A percentile compares a stretch with the other conserved stretches of the same genome.
These are phyloP conservation scores for Sinopyrophorus schimmeli DNA, from an alignment of 2,888 invertebrate genomes.

Conservation along the genomic window DNA sequence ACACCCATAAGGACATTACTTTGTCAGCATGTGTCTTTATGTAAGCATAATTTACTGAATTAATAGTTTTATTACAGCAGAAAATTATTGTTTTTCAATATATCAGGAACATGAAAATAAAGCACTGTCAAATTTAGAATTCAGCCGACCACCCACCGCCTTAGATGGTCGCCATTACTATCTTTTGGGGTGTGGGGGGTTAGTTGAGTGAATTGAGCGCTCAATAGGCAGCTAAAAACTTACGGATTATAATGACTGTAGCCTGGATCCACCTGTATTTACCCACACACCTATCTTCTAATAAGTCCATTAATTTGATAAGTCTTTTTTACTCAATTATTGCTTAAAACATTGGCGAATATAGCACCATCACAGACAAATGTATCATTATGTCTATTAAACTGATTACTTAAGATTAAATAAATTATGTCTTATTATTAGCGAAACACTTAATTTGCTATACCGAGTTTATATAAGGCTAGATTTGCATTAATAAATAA, in stretches of 20 bases:
- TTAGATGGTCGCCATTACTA: constrained; percentile 54
- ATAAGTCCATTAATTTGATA: constrained; percentile 5
- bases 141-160: constrained; percentile 54
- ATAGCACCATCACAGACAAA: too few species aligned
- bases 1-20: constrained; percentile 41
- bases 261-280: constrained; percentile 24
- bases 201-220: constrained; percentile 28
- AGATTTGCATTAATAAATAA: too few species aligned
- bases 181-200: constrained; percentile 35
- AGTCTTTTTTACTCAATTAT: too few species aligned
- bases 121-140: constrained; percentile 50
- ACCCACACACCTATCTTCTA: constrained; percentile 3
- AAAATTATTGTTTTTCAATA: constrained; percentile 38
- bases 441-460: too few species aligned
- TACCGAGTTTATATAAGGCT: too few species aligned
- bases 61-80: constrained; percentile 29
- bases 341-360: too few species aligned
- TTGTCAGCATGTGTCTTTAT: constrained; percentile 31
- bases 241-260: constrained; percentile 18
- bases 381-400: too few species aligned
- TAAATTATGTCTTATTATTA: too few species aligned
- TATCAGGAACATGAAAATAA: constrained; percentile 45
- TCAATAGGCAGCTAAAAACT: constrained; percentile 33
- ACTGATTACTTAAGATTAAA: too few species aligned
- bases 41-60: constrained; percentile 17